A percentile compares a stretch with the other conserved stretches of the same genome.
Conservation (phyloP, 2,888 invertebrate species). For the Leucophenga montana region DNA sequence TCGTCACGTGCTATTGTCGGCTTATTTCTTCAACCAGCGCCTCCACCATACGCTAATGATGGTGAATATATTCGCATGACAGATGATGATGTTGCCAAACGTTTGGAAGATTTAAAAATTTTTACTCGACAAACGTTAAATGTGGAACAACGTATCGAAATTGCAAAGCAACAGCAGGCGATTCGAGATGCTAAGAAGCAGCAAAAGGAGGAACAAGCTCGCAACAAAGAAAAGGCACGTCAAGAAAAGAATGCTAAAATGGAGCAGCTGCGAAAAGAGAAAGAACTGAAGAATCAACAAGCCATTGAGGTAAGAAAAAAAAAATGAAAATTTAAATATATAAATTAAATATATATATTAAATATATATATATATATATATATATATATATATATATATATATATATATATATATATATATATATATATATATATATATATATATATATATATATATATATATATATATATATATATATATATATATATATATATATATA, state of each 20-base stretch:
- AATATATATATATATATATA: not conserved
- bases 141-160: slow-evolving; percentile 84
- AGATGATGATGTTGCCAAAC: slow-evolving; percentile 86
- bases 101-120: slow-evolving; percentile 80
- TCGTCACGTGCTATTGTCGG: slow-evolving; percentile 91
- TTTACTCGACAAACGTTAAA: slow-evolving; percentile 79
- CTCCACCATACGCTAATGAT: slow-evolving; percentile 77
- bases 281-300: slow-evolving; percentile 88
- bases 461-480: not conserved
- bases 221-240: slow-evolving; percentile 75
- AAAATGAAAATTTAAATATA: too few relatives aligned
- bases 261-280: slow-evolving; percentile 86
- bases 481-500: not conserved
- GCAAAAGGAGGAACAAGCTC: slow-evolving; percentile 78
- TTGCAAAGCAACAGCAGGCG: slow-evolving; percentile 82
- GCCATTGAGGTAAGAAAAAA: slow-evolving; percentile 83
- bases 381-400: not conserved
- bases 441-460: not conserved
- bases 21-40: slow-evolving; percentile 88
- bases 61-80: slow-evolving; percentile 84
- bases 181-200: slow-evolving; percentile 84
- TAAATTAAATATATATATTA: not conserved
- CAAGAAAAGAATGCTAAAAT: slow-evolving; percentile 85
- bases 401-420: not conserved
- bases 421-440: not conserved